phyloP scores from a whole-genome alignment of 2,888 invertebrate genomes.

The Tetheella fluctuosa region DNA sequence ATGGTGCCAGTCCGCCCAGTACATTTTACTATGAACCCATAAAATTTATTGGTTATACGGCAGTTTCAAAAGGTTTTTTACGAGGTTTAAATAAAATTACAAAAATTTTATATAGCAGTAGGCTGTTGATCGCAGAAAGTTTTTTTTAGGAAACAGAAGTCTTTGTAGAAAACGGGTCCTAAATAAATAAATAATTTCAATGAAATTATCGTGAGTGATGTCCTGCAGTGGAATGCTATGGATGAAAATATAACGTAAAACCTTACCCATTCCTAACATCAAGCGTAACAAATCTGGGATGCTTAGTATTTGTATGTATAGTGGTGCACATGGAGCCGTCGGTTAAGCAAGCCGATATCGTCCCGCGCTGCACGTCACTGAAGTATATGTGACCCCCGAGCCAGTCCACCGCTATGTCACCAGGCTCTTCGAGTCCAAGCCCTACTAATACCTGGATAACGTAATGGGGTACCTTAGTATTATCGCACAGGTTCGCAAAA shows the following conservation, averaged over 20 bases:
- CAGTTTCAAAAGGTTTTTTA: too few species aligned
- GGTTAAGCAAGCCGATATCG: conserved; percentile 89
- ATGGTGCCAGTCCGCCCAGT: conserved; percentile 95
- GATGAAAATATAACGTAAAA: background rate
- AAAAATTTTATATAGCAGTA: too few species aligned
- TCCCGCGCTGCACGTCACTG: conserved; percentile 87
- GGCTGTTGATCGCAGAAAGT: too few species aligned
- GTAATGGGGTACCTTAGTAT: background rate
- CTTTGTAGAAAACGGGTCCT: too few species aligned
- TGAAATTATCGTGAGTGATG: too few species aligned
- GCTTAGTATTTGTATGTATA: conserved; percentile 84
- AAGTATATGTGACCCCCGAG: conserved; percentile 92
- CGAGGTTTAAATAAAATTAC: too few species aligned
- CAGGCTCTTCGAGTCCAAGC: conserved; percentile 88
- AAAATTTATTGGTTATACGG: too few species aligned
- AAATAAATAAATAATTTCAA: too few species aligned
- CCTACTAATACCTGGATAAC: conserved; percentile 81
- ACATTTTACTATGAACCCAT: conserved; percentile 87
- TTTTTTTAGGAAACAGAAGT: too few species aligned
- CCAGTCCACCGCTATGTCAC: conserved; percentile 91
- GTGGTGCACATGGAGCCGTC: conserved; percentile 87
- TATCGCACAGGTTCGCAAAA: too few species aligned
- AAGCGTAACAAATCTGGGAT: conserved; percentile 88
- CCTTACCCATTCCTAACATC: conserved; percentile 87
- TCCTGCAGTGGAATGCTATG: too few species aligned